A percentile compares a stretch with the other conserved stretches of the same genome.
Conservation (phyloP, 2,797 vertebrate species). For the Tapera naevia region DNA sequence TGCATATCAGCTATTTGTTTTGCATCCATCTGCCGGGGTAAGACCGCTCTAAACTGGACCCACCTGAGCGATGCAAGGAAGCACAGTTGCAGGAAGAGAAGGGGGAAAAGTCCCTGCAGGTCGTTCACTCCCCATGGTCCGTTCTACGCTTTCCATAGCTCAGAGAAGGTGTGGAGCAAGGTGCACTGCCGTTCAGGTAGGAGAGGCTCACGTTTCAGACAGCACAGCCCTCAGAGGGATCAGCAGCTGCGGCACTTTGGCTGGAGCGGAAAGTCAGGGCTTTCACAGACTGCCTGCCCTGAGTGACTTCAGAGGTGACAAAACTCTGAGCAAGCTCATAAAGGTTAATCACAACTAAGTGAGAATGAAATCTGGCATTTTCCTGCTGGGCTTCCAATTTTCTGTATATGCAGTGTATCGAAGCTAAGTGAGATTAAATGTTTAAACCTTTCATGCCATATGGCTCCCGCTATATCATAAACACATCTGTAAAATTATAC, state of each 20-base stretch:
- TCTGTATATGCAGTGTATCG: constrained; percentile 16
- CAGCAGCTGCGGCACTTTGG: neutral
- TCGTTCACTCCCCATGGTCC: accelerated
- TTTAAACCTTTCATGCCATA: constrained; percentile 50
- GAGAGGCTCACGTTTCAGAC: neutral
- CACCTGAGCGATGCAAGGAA: neutral
- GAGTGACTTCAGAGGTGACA: neutral
- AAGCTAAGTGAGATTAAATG: constrained; percentile 61
- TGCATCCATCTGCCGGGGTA: neutral
- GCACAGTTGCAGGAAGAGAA: neutral
- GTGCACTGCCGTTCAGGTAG: accelerated
- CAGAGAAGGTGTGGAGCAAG: neutral
- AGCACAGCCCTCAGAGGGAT: neutral
- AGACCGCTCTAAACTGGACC: neutral
- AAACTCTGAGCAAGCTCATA: neutral
- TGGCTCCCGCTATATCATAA: constrained; percentile 52
- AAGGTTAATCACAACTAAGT: constrained; percentile 55
- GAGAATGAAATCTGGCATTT: constrained; percentile 59
- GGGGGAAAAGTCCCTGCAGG: neutral
- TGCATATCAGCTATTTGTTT: neutral
- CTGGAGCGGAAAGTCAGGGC: neutral
- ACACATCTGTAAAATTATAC: constrained; percentile 26
- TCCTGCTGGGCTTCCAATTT: constrained; percentile 56
- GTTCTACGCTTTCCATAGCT: accelerated
- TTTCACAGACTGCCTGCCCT: neutral